phyloP scores from a whole-genome alignment of 2,888 invertebrate genomes.

The Argyra leucocephala region DNA sequence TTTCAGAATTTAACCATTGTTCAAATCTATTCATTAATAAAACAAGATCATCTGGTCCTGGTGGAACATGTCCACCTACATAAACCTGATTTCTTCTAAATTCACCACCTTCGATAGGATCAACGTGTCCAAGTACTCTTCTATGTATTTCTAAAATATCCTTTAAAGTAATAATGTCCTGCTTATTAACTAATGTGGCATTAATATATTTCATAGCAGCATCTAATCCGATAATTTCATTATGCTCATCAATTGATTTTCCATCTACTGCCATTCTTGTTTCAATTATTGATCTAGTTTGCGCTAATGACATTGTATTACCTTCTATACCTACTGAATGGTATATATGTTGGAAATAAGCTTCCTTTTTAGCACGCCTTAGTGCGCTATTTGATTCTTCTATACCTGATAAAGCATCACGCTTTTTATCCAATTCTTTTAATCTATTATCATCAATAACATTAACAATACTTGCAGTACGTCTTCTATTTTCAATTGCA shows the following conservation, averaged over 20 bases:
- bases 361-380: constrained; percentile 82
- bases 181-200: constrained; percentile 63
- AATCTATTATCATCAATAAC: constrained; percentile 62
- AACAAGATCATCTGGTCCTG: constrained; percentile 71
- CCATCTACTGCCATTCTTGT: constrained; percentile 77
- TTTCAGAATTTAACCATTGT: constrained; percentile 87
- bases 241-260: constrained; percentile 92
- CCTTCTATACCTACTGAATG: constrained; percentile 97
- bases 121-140: constrained; percentile 87
- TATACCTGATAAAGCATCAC: constrained; percentile 69
- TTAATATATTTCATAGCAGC: constrained; percentile 89
- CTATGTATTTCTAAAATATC: constrained; percentile 89
- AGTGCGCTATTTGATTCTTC: constrained; percentile 72
- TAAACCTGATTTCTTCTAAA: constrained; percentile 85
- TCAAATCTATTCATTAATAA: constrained; percentile 78
- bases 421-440: constrained; percentile 65
- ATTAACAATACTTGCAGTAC: constrained; percentile 82
- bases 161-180: constrained; percentile 55
- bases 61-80: constrained; percentile 91
- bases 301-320: constrained; percentile 88
- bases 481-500: constrained; percentile 68
- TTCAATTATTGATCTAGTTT: constrained; percentile 85
- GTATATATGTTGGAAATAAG: constrained; percentile 91
- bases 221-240: constrained; percentile 90
- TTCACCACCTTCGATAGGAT: constrained; percentile 82